Conservation (phyloP, 2,797 vertebrate species). For the Ctenopoma kingsleyae region DNA sequence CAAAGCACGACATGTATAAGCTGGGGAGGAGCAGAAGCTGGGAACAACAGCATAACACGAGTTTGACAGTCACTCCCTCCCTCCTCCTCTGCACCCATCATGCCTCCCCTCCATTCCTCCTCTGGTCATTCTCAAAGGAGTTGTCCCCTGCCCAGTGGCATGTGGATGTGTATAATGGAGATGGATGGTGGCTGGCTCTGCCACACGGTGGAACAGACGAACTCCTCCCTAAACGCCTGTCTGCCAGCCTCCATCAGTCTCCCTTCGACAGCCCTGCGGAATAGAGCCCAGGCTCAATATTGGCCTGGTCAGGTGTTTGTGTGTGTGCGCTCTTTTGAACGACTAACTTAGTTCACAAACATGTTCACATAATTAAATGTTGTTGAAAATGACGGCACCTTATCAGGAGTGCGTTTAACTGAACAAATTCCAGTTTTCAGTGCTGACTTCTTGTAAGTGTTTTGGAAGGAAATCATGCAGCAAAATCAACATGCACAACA, state of each 20-base stretch:
- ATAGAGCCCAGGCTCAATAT: conserved; percentile 43
- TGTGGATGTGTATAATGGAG: conserved; percentile 83
- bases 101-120: background rate
- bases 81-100: conserved; percentile 27
- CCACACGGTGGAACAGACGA: conserved; percentile 72
- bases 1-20: conserved; percentile 44
- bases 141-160: conserved; percentile 79
- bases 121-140: conserved; percentile 70
- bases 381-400: conserved; percentile 3
- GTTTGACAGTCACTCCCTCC: conserved; percentile 62
- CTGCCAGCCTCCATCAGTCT: conserved; percentile 83
- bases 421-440: background rate
- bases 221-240: conserved; percentile 81
- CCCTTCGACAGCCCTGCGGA: conserved; percentile 62
- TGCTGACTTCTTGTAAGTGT: background rate
- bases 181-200: conserved; percentile 81
- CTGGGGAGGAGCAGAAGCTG: conserved; percentile 44
- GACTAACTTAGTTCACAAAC: conserved; percentile 21
- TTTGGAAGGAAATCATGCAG: conserved; percentile 19
- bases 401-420: background rate
- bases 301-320: conserved; percentile 43
- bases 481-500: conserved; percentile 39
- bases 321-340: conserved; percentile 1
- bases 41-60: conserved; percentile 57
- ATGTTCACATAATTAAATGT: conserved; percentile 9